Conservation (phyloP, 2,797 vertebrate species). For the Eidolon dupreanum region DNA sequence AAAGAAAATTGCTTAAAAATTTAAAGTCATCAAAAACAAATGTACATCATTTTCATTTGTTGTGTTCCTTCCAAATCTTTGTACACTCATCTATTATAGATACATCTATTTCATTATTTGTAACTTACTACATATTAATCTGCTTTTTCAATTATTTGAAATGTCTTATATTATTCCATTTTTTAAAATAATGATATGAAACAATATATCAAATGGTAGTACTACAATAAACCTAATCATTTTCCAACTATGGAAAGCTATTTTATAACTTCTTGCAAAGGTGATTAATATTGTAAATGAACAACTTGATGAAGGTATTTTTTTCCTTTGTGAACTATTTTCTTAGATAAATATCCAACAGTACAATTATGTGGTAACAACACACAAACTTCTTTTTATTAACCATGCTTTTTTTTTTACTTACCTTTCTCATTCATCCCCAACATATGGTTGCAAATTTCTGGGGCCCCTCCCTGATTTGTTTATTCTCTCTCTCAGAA, state of each 20-base stretch:
- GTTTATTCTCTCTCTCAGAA: not conserved
- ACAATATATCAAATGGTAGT: not conserved
- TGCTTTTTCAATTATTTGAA: conserved; percentile 2
- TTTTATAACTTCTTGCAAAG: not conserved
- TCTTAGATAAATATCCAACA: conserved; percentile 25
- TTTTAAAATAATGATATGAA: conserved; percentile 25
- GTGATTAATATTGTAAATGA: not conserved
- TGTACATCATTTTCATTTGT: not conserved
- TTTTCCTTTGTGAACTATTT: not conserved
- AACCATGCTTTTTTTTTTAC: not conserved
- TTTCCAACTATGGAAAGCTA: not conserved
- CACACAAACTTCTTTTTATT: not conserved
- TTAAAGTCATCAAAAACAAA: conserved; percentile 41
- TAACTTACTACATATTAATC: not conserved
- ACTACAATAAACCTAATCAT: not conserved
- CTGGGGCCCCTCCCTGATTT: not conserved
- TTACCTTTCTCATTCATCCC: not conserved
- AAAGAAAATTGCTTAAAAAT: not conserved
- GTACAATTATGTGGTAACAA: not conserved
- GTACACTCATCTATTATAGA: not conserved
- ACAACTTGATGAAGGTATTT: not conserved
- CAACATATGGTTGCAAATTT: not conserved
- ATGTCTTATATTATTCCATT: not conserved
- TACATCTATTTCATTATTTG: conserved; percentile 7
- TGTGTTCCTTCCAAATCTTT: not conserved